Percentiles rank a stretch among this genome's conserved stretches.
Evolutionary conservation across 1,140 invertebrate species (phyloP).

Genomic region (Samia ricini): DNA sequence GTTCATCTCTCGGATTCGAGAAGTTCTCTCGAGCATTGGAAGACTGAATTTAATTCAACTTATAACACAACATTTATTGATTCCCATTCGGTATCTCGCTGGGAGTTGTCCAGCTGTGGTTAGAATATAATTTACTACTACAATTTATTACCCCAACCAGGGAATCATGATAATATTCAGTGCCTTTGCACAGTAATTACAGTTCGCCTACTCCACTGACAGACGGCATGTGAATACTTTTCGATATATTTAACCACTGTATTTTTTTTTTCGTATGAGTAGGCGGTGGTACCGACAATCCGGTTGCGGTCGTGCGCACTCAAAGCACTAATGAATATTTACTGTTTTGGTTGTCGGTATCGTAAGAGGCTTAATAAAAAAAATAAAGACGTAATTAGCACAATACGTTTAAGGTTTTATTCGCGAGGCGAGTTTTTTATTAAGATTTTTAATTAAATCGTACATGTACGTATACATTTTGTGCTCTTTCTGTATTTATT

Average conservation of each 20-base stretch:
- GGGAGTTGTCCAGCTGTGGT: too few relatives aligned
- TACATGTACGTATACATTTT: neutral
- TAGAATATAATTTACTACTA: too few relatives aligned
- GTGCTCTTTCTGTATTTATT: neutral
- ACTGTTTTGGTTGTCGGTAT: conserved; percentile 25
- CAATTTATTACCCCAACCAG: too few relatives aligned
- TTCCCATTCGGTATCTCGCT: too few relatives aligned
- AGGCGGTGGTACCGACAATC: conserved; percentile 16
- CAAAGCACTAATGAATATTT: conserved; percentile 37
- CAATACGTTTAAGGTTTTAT: conserved; percentile 21
- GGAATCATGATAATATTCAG: too few relatives aligned
- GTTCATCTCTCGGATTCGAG: too few relatives aligned
- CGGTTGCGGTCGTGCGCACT: conserved; percentile 22
- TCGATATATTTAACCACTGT: conserved; percentile 14
- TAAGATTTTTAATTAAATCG: conserved; percentile 11
- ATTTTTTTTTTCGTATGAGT: conserved; percentile 27
- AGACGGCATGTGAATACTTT: conserved; percentile 23
- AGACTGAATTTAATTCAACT: too few relatives aligned
- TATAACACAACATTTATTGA: too few relatives aligned
- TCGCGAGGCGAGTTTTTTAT: conserved; percentile 1
- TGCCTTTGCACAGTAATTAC: conserved; percentile 32
- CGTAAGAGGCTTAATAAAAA: conserved; percentile 9
- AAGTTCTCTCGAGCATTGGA: too few relatives aligned
- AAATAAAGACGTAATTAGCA: conserved; percentile 19
- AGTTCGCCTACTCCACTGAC: too few relatives aligned